A percentile compares a stretch with the other conserved stretches of the same genome.
Evolutionary conservation across 1,140 invertebrate species (phyloP).

Genomic region (Acromyrmex charruanus): DNA sequence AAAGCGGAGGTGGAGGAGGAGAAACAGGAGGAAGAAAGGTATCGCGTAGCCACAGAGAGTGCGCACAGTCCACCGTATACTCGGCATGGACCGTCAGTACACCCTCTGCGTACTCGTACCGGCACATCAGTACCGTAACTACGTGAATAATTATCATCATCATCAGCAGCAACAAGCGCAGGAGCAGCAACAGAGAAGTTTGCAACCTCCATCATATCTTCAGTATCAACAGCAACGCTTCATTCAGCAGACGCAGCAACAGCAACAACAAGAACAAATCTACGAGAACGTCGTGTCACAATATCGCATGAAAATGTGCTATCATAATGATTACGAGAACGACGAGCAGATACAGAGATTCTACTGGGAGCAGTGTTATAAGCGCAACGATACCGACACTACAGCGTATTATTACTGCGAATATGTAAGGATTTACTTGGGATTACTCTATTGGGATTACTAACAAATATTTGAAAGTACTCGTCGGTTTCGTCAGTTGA

Average conservation of each 20-base stretch:
- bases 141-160: slow-evolving; percentile 81
- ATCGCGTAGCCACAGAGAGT: slow-evolving; percentile 54
- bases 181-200: slow-evolving; percentile 57
- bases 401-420: slow-evolving; percentile 86
- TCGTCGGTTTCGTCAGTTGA: neutral
- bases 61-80: slow-evolving; percentile 70
- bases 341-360: slow-evolving; percentile 86
- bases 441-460: slow-evolving; percentile 1
- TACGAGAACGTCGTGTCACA: slow-evolving; percentile 85
- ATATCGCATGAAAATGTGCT: slow-evolving; percentile 86
- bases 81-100: slow-evolving; percentile 86
- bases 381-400: slow-evolving; percentile 82
- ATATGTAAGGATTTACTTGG: slow-evolving; percentile 82
- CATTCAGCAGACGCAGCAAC: slow-evolving; percentile 44
- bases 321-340: slow-evolving; percentile 86
- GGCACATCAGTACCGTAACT: slow-evolving; percentile 85
- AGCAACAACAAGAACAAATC: slow-evolving; percentile 81
- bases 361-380: slow-evolving; percentile 86
- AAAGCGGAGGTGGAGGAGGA: slow-evolving; percentile 36
- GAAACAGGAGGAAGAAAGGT: slow-evolving; percentile 53
- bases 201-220: slow-evolving; percentile 65
- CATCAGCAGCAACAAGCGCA: slow-evolving; percentile 62
- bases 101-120: slow-evolving; percentile 86
- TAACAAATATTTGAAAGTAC: slow-evolving; percentile 17
- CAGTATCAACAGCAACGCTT: slow-evolving; percentile 70